Base-by-base conservation (phyloP, 2,797 vertebrate species). In the Syndactyla subalaris region DNA sequence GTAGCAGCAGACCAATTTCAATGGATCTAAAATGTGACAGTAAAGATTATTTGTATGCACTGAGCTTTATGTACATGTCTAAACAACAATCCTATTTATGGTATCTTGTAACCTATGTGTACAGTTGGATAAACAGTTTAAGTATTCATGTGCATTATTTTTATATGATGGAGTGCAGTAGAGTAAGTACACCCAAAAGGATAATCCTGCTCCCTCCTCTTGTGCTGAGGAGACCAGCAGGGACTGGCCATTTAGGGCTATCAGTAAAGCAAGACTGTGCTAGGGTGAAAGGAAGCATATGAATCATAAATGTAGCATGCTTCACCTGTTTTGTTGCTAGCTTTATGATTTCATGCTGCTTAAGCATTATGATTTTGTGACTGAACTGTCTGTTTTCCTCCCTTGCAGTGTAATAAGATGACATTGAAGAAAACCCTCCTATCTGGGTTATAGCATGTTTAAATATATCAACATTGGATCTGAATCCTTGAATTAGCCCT, bases 331-430 rank as follows among this genome's bases (percentile, higher is more conserved):
- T 96, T 96, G 95, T 96, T 96, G 94, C 94, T 89, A 93, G 87
- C 92, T 98, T 98, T 97, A 96, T 67, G 94, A 97, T 95, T 97
- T 97, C 97, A 97, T 96, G 96, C 96, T 92, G 92, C 94, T 96
- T 97, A 97, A 96, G 95, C 96, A 96, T 97, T 98, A 96, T 81
- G 96, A 96, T 96, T 97, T 95, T 95, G 89, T 98, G 97, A 97
- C 96, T 97, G 97, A 97, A 95, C 93, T 92, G 89, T 97, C 93
- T 96, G 92, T 93, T 97, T 94, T 93, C 88, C 92, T 95, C 94
- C 92, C 88, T 85, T 89, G 88, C 93, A 79, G 89, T 91, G 49
- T 95, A 97, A 96, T 95, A 95, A 97, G 95, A 97, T 94, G 95
- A 96, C 93, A 95, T 82, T 61, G 90, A 97, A 92, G 90, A 96